Evolutionary conservation across 1,140 invertebrate species (phyloP).

Genomic region (Leptopilina clavipes): DNA sequence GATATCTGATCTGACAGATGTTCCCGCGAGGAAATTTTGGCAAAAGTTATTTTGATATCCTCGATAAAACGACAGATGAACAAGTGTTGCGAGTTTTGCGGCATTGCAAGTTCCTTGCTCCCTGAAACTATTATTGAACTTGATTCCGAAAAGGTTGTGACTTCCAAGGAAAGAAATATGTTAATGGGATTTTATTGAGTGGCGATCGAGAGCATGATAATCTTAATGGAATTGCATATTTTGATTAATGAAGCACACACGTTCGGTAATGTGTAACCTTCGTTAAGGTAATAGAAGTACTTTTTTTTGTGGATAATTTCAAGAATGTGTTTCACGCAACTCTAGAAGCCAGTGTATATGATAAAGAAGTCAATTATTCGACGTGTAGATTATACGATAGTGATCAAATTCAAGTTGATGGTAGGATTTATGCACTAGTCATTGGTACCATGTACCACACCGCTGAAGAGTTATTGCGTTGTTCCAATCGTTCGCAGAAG

Average conservation of each 20-base stretch:
- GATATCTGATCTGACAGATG: conserved; percentile 29
- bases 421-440: not conserved
- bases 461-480: not conserved
- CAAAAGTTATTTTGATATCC: conserved; percentile 22
- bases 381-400: not conserved
- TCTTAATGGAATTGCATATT: not conserved
- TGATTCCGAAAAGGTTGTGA: not conserved
- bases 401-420: conserved; percentile 5
- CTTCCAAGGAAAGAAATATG: too few relatives aligned
- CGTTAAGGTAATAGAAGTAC: not conserved
- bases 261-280: not conserved
- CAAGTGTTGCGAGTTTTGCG: not conserved
- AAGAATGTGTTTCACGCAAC: not conserved
- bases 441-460: not conserved
- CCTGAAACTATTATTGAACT: not conserved
- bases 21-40: not conserved
- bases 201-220: not conserved
- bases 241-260: conserved; percentile 8
- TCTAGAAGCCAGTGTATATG: not conserved
- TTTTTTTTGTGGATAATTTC: not conserved
- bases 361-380: not conserved
- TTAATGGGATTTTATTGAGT: not conserved
- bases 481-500: not conserved
- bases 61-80: not conserved
- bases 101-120: not conserved